These are phyloP conservation scores for Vultur gryphus DNA, from an alignment of 2,797 vertebrate species.

Conservation along the genomic window DNA sequence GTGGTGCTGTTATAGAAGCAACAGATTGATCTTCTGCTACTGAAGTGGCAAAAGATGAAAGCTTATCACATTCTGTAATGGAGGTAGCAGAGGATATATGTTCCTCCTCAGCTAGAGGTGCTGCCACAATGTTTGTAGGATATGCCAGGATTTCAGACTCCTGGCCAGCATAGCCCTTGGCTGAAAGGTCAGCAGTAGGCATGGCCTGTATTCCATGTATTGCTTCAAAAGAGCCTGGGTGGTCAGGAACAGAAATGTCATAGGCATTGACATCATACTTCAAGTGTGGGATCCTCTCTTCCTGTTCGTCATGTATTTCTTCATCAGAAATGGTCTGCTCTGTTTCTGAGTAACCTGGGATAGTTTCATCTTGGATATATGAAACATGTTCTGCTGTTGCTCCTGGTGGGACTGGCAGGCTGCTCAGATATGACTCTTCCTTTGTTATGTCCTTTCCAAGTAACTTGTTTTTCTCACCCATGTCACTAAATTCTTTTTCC, in stretches of 20 bases:
- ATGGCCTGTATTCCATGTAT: slow-evolving; percentile 82
- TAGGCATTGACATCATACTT: slow-evolving; percentile 84
- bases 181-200: slow-evolving; percentile 68
- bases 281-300: slow-evolving; percentile 88
- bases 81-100: slow-evolving; percentile 97
- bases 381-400: slow-evolving; percentile 85
- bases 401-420: slow-evolving; percentile 71
- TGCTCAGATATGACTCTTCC: slow-evolving; percentile 69
- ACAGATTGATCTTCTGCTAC: slow-evolving; percentile 96
- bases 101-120: slow-evolving; percentile 96
- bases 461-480: slow-evolving; percentile 37
- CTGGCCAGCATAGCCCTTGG: slow-evolving; percentile 79
- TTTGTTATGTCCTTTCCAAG: slow-evolving; percentile 53
- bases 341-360: slow-evolving; percentile 95
- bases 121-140: slow-evolving; percentile 88
- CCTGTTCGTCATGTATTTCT: slow-evolving; percentile 93
- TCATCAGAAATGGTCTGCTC: slow-evolving; percentile 98
- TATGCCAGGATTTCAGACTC: slow-evolving; percentile 84
- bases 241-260: slow-evolving; percentile 87
- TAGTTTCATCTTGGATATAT: slow-evolving; percentile 97
- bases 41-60: slow-evolving; percentile 96
- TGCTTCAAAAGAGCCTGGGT: slow-evolving; percentile 83
- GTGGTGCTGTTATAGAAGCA: slow-evolving; percentile 91
- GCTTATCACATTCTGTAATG: slow-evolving; percentile 97
- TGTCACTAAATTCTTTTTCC: slow-evolving; percentile 27